Percentiles rank a stretch among this genome's conserved stretches.
Conservation (phyloP, 2,113 vertebrate genomes). For the Oreochromis tanganicae region DNA sequence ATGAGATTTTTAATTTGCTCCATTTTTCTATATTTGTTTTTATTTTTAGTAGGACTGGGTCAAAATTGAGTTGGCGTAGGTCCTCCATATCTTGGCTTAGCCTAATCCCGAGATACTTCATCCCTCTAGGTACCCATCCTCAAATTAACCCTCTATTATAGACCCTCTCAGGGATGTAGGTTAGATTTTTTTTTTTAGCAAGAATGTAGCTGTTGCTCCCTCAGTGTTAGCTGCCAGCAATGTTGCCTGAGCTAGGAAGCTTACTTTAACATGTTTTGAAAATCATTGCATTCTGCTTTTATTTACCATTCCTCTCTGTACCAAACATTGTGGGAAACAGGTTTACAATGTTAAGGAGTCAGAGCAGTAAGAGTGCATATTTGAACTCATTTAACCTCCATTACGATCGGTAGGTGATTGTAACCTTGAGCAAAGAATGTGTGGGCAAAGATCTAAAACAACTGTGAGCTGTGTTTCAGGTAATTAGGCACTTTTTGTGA, state of each 20-base stretch:
- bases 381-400: not conserved
- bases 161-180: not conserved
- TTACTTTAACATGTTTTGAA: too few relatives aligned
- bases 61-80: not conserved
- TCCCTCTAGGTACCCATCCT: not conserved
- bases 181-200: not conserved
- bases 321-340: not conserved
- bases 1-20: not conserved
- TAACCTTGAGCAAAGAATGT: not conserved
- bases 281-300: not conserved
- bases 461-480: not conserved
- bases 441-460: not conserved
- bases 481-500: not conserved
- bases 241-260: not conserved
- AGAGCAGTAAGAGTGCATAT: not conserved
- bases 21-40: not conserved
- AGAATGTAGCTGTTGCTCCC: not conserved
- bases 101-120: not conserved
- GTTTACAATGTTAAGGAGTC: not conserved
- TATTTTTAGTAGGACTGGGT: not conserved
- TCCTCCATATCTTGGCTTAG: not conserved
- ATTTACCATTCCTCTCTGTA: not conserved
- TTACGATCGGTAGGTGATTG: not conserved
- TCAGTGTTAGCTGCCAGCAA: not conserved
- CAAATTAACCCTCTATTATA: not conserved